phyloP scores from a whole-genome alignment of 2,797 vertebrate genomes.

The Anolis apletophallus region DNA sequence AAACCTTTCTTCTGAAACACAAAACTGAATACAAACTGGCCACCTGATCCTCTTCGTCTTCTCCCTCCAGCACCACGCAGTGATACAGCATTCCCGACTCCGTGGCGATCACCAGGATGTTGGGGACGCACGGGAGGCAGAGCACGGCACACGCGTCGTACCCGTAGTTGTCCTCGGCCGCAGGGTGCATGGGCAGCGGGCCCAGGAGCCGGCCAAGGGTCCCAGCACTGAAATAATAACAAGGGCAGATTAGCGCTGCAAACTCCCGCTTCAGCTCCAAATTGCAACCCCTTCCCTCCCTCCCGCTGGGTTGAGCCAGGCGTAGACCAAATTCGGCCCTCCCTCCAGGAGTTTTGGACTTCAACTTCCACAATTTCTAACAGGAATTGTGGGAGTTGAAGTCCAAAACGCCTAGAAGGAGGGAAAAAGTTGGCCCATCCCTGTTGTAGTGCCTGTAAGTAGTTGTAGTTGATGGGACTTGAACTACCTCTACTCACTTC shows the following conservation, averaged over 20 bases:
- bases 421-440: too few species aligned
- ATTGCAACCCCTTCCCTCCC: neutral
- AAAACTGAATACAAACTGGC: conserved; percentile 17
- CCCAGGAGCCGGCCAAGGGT: conserved; percentile 85
- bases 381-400: too few species aligned
- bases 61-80: conserved; percentile 94
- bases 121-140: conserved; percentile 91
- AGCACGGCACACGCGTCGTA: conserved; percentile 95
- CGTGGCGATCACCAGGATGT: conserved; percentile 95
- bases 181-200: conserved; percentile 95
- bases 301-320: neutral
- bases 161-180: conserved; percentile 97
- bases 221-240: conserved; percentile 67
- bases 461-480: too few species aligned
- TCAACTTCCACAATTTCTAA: too few species aligned
- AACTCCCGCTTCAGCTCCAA: neutral
- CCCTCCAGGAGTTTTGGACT: too few species aligned
- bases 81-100: conserved; percentile 94
- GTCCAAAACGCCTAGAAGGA: too few species aligned
- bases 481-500: too few species aligned
- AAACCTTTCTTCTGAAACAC: too few species aligned
- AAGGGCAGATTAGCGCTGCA: too few species aligned
- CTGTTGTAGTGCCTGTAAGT: too few species aligned
- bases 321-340: too few species aligned
- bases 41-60: conserved; percentile 90